A percentile compares a stretch with the other conserved stretches of the same genome.
Conservation (phyloP, 2,797 vertebrate genomes). For the Leptatherina wallacei region DNA sequence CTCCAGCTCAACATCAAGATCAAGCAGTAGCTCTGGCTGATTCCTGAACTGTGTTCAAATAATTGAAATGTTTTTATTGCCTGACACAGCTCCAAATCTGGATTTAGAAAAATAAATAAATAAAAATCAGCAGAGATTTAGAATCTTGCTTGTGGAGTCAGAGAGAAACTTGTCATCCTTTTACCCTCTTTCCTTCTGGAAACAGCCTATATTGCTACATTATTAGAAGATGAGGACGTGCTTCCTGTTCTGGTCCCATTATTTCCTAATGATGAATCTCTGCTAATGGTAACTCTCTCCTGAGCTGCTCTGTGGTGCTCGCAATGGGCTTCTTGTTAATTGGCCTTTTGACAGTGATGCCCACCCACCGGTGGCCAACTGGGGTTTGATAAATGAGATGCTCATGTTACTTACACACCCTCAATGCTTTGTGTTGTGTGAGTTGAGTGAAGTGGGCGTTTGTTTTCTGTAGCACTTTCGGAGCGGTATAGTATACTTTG, state of each 20-base stretch:
- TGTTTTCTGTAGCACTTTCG: conserved; percentile 68
- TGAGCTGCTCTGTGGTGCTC: conserved; percentile 60
- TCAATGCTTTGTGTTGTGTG: conserved; percentile 66
- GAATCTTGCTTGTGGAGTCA: conserved; percentile 4
- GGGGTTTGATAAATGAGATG: conserved; percentile 82
- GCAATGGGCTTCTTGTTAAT: conserved; percentile 81
- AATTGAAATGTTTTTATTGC: conserved; percentile 44
- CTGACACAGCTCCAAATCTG: conserved; percentile 10
- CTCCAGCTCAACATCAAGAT: conserved; percentile 23
- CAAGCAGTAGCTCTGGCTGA: conserved; percentile 15
- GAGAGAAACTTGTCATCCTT: conserved; percentile 17
- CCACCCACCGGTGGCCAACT: conserved; percentile 77
- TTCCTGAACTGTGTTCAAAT: conserved; percentile 10
- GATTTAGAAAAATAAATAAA: conserved; percentile 7
- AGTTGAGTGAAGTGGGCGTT: conserved; percentile 75
- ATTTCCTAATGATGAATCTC: conserved; percentile 75
- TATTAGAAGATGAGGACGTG: conserved; percentile 42
- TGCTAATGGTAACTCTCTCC: conserved; percentile 68
- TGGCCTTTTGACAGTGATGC: conserved; percentile 82
- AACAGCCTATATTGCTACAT: conserved; percentile 40
- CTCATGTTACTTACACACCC: conserved; percentile 61
- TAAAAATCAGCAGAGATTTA: conserved; percentile 13
- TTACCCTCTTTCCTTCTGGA: conserved; percentile 26
- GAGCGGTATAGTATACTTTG: conserved; percentile 59
- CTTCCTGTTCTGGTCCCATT: conserved; percentile 70